Conservation (phyloP, 92 coral and sea anemone genomes). For the Anthopleura xanthogrammica region DNA sequence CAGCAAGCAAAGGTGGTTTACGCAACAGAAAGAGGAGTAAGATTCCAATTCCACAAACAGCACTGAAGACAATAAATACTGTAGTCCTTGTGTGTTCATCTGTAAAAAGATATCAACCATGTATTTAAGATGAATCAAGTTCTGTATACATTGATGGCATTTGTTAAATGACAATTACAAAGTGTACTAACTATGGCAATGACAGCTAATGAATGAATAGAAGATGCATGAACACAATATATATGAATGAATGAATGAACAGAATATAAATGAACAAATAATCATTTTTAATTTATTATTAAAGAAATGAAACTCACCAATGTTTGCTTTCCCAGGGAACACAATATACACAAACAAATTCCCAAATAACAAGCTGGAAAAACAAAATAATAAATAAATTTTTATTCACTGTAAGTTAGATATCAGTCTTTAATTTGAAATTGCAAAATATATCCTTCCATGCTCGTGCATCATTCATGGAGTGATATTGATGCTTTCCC, state of each 20-base stretch:
- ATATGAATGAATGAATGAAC: too few species aligned
- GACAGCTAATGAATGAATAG: too few species aligned
- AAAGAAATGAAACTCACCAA: not conserved
- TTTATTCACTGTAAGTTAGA: too few species aligned
- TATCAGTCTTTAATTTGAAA: too few species aligned
- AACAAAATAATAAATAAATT: not conserved
- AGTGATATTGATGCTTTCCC: not conserved
- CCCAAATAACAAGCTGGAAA: constrained; percentile 81
- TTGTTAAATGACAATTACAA: too few species aligned
- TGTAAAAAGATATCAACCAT: not conserved
- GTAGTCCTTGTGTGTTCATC: constrained; percentile 56
- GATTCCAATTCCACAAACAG: constrained; percentile 83
- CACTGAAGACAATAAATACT: constrained; percentile 78
- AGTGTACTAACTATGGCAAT: too few species aligned
- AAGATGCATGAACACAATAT: too few species aligned
- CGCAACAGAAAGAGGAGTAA: constrained; percentile 71
- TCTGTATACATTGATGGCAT: too few species aligned
- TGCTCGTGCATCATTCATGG: too few species aligned
- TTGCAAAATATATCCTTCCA: too few species aligned
- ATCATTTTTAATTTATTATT: not conserved
- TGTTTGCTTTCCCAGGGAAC: constrained; percentile 33
- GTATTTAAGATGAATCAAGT: too few species aligned
- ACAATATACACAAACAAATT: constrained; percentile 73
- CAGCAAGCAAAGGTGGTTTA: constrained; percentile 11
- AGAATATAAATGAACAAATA: too few species aligned